A percentile compares a stretch with the other conserved stretches of the same genome.
phyloP scores from a whole-genome alignment of 1,140 invertebrate genomes.

The Tetranychus cinnabarinus region DNA sequence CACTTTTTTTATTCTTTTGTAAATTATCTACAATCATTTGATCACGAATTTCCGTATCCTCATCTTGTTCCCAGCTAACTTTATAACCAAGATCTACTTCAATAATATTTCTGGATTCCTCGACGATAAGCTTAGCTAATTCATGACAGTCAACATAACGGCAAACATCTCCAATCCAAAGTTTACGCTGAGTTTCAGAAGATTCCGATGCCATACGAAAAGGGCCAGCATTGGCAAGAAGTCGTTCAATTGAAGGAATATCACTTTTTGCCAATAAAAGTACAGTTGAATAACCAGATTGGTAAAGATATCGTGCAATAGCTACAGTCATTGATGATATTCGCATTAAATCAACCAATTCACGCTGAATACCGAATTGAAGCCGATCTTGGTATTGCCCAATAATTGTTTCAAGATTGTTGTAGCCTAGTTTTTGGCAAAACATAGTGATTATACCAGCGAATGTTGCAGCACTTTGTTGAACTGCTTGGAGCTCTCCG shows the following conservation, averaged over 20 bases:
- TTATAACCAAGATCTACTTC: slow-evolving; percentile 17
- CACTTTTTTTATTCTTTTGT: too few relatives aligned
- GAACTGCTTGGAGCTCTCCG: slow-evolving; percentile 66
- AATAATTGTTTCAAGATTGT: slow-evolving; percentile 61
- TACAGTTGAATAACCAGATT: slow-evolving; percentile 54
- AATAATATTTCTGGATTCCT: slow-evolving; percentile 46
- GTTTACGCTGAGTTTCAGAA: slow-evolving; percentile 35
- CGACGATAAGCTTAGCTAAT: slow-evolving; percentile 48
- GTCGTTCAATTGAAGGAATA: neutral
- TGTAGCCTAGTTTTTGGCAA: slow-evolving; percentile 77
- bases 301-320: slow-evolving; percentile 56
- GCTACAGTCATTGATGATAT: slow-evolving; percentile 57
- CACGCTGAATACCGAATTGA: slow-evolving; percentile 75
- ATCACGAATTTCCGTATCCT: neutral
- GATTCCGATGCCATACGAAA: slow-evolving; percentile 22
- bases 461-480: slow-evolving; percentile 85
- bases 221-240: neutral
- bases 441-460: slow-evolving; percentile 87
- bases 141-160: slow-evolving; percentile 45
- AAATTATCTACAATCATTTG: too few relatives aligned
- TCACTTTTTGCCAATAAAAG: slow-evolving; percentile 44
- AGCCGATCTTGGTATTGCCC: slow-evolving; percentile 77
- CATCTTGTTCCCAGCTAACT: neutral
- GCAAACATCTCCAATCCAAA: neutral
- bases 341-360: slow-evolving; percentile 71